Evolutionary conservation across 64 coral and sea anemone species (phyloP).

Genomic region (Trachythela sp.): DNA sequence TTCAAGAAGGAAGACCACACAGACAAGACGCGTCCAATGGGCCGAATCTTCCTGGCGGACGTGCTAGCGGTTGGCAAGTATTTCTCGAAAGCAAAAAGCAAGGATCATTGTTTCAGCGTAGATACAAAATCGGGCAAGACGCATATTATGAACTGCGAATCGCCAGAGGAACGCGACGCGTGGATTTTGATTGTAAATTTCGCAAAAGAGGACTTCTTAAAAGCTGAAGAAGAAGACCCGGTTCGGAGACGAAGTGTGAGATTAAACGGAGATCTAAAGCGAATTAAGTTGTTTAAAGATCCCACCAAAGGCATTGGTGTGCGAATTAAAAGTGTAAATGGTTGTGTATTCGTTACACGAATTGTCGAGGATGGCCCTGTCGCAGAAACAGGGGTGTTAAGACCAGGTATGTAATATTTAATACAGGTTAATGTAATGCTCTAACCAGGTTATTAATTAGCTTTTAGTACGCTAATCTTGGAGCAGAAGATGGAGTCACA

Average conservation of each 20-base stretch:
- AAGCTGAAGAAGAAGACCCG: background rate
- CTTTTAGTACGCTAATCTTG: no score
- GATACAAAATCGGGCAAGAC: slow-evolving; percentile 17
- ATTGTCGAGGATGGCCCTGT: slow-evolving; percentile 5
- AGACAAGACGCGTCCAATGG: background rate
- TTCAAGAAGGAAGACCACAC: slow-evolving; percentile 25
- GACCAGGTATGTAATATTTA: background rate
- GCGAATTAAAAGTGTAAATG: background rate
- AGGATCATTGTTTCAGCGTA: slow-evolving; percentile 6
- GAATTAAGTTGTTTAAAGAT: slow-evolving; percentile 19
- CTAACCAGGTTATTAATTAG: background rate
- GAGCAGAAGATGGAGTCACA: no score
- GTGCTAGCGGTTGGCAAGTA: background rate
- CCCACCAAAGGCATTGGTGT: slow-evolving; percentile 4
- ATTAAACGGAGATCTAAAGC: slow-evolving; percentile 2
- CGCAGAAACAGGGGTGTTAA: background rate
- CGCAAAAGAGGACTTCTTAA: slow-evolving; percentile 11
- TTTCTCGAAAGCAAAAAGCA: slow-evolving; percentile 21
- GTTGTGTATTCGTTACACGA: slow-evolving; percentile 6
- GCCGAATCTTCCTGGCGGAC: slow-evolving; percentile 1
- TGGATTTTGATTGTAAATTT: slow-evolving; percentile 13
- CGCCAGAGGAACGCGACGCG: background rate
- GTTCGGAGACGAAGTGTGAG: background rate
- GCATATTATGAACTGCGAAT: background rate
- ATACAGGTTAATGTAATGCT: background rate